Base-by-base conservation (phyloP, 2,113 vertebrate genomes). In the Speoplatyrhinus poulsoni region DNA sequence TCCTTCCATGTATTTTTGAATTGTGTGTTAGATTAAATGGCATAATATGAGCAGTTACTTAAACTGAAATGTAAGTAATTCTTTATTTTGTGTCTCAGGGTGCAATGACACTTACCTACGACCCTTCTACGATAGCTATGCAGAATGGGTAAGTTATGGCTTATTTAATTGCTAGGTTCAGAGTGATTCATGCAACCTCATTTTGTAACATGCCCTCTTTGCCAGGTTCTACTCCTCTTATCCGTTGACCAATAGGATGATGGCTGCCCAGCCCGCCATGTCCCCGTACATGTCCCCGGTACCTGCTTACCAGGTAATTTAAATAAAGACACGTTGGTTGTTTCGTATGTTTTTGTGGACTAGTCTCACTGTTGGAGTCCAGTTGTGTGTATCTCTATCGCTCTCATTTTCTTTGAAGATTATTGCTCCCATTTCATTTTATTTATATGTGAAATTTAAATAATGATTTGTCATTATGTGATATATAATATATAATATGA, bases 21-120 rank as follows among this genome's bases (percentile, higher is more conserved):
- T 15, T 54, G 52, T 7, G 52, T 54, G 13, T 15, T 54, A n/a
- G 52, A 15, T 17, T 54, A 2, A 17, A 54, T 15, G n/a, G 13
- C n/a, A n/a, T n/a, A n/a, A n/a, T n/a, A 13, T n/a, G 13, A 54
- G 52, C 13, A n/a, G 52, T 54, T 7, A 54, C n/a, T 50, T 12
- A n/a, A 54, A 54, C n/a, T 50, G 3, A n/a, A 54, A 46, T 6
- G 72, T 65, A 9, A 58, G 4, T 67, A 54, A 71, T 58, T 50
- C 53, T 19, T 26, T 19, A 12, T 70, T 67, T 11, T 80, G 32
- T 70, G 72, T 64, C 52, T 8, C 80, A 99, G 98, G 95, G 96
- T 80, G 95, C 96, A 65, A 98, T 99, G 95, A 98, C 98, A 76
- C 93, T 99, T 67, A 96, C 96, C 1, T 99, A 99, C 73, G 98